Evolutionary conservation across 2,797 vertebrate genomes (phyloP).

Genomic region (Xiphorhynchus erythropygius): DNA sequence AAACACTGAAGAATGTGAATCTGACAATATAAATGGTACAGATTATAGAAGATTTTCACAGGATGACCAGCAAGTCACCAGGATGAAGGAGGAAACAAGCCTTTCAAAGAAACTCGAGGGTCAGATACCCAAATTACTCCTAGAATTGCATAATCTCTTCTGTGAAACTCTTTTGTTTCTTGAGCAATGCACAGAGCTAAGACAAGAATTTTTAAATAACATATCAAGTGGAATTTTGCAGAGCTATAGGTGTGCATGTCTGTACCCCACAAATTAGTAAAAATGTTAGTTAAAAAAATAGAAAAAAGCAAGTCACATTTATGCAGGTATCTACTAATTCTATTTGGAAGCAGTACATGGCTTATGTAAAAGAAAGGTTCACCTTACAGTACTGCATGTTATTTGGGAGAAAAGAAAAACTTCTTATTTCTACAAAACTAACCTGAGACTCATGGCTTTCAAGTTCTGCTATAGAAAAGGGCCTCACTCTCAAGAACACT

Average conservation of each 20-base stretch:
- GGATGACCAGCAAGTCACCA: neutral
- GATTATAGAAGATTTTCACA: neutral
- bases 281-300: rapidly evolving
- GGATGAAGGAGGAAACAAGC: neutral
- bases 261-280: neutral
- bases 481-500: conserved; percentile 86
- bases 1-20: neutral
- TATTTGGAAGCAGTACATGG: neutral
- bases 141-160: neutral
- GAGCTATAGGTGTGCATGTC: neutral
- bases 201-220: neutral
- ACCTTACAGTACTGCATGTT: neutral
- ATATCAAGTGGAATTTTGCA: neutral
- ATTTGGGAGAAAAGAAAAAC: neutral
- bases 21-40: too few relatives aligned
- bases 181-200: neutral
- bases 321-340: neutral
- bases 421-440: neutral
- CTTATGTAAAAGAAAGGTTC: neutral
- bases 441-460: conserved; percentile 84
- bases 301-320: neutral
- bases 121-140: neutral
- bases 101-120: neutral
- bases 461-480: conserved; percentile 85
- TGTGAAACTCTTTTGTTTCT: neutral